Evolutionary conservation across 2,888 invertebrate species (phyloP).

Genomic region (Camptogramma bilineatum): DNA sequence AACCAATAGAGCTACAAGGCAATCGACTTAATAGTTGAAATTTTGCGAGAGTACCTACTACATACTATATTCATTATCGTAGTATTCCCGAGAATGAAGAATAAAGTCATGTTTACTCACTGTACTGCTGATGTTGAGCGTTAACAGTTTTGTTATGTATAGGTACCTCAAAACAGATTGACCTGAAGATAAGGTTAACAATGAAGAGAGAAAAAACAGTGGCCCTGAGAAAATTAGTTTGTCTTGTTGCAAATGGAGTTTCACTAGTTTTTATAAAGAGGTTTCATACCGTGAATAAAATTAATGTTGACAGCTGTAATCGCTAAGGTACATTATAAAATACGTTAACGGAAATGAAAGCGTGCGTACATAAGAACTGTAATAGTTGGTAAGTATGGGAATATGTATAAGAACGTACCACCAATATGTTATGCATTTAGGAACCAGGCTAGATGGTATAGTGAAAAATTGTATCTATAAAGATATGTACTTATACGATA

Average conservation of each 20-base stretch:
- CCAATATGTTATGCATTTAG: background rate
- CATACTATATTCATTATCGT: background rate
- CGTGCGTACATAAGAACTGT: conserved; percentile 35
- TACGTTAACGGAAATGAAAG: conserved; percentile 45
- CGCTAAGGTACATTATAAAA: conserved; percentile 37
- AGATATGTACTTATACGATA: background rate
- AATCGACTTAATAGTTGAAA: too few species aligned
- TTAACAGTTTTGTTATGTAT: conserved; percentile 32
- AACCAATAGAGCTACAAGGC: too few species aligned
- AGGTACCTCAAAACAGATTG: conserved; percentile 40
- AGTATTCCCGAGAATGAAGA: background rate
- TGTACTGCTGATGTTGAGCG: conserved; percentile 14
- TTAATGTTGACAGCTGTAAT: conserved; percentile 48
- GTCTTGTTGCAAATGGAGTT: conserved; percentile 60
- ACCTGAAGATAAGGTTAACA: conserved; percentile 47
- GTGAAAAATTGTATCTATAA: background rate
- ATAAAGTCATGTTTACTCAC: background rate
- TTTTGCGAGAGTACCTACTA: too few species aligned
- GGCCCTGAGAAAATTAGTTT: conserved; percentile 66
- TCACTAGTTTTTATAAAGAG: conserved; percentile 60
- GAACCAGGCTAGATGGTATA: background rate
- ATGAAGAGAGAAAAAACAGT: conserved; percentile 55
- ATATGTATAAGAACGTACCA: conserved; percentile 3
- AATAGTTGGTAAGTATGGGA: conserved; percentile 40
- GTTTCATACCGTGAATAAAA: conserved; percentile 58